Evolutionary conservation across 53 echinoderm and acorn worm genomes (phyloP).

Genomic region (Henricia sp.): DNA sequence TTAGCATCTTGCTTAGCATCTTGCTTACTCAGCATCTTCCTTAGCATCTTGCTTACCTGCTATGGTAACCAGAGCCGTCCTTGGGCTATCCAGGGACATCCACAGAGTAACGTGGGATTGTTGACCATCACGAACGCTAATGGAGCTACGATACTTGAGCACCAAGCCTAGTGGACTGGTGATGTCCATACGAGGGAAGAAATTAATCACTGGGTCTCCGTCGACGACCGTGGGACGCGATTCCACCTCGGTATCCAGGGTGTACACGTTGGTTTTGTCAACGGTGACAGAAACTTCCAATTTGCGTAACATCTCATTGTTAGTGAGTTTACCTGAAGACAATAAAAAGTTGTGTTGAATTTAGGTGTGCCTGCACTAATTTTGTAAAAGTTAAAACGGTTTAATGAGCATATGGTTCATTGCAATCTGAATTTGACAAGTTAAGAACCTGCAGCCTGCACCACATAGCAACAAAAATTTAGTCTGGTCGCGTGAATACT

Average conservation of each 20-base stretch:
- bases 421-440: too few relatives aligned
- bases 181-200: slow-evolving; percentile 52
- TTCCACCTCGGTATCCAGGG: slow-evolving; percentile 44
- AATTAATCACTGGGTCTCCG: slow-evolving; percentile 31
- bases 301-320: slow-evolving; percentile 19
- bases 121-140: slow-evolving; percentile 30
- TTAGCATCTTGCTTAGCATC: too few relatives aligned
- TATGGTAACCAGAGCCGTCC: slow-evolving; percentile 45
- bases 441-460: too few relatives aligned
- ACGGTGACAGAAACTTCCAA: slow-evolving; percentile 21
- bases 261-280: slow-evolving; percentile 49
- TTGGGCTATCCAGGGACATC: slow-evolving; percentile 43
- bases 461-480: too few relatives aligned
- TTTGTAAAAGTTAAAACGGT: neutral
- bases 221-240: slow-evolving; percentile 19
- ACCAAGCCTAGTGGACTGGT: slow-evolving; percentile 12
- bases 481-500: too few relatives aligned
- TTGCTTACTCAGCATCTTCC: too few relatives aligned
- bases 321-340: slow-evolving; percentile 13
- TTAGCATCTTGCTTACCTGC: slow-evolving; percentile 32
- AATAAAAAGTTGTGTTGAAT: neutral
- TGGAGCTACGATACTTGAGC: slow-evolving; percentile 43
- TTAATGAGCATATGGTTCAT: too few relatives aligned
- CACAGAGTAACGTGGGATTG: slow-evolving; percentile 30
- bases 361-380: neutral